Evolutionary conservation across 1,140 invertebrate genomes (phyloP), one percentile per base, ranked within the genome.

Genomic region (Gryllus bimaculatus): DNA sequence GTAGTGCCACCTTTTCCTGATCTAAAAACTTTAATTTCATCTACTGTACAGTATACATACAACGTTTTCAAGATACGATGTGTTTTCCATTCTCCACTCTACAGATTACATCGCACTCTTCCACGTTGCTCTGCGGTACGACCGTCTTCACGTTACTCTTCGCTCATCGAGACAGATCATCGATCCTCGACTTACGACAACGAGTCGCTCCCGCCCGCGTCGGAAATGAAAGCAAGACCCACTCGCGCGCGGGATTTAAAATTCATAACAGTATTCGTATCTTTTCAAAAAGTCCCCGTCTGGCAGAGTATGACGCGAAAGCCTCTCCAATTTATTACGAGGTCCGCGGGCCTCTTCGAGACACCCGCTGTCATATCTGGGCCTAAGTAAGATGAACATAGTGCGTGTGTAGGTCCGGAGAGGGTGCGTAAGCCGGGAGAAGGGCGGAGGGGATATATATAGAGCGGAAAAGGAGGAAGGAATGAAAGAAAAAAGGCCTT

Each of bases 231-330:
- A 39, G 26, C 26, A 39, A 39, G 26, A 10, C 54, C 54, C 54
- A 13, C 54, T 7, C 54, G 54, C 10, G 18, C 10, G 10, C 54
- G 10, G 54, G 54, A 66, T 66, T 66, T 66, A 66, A 66, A 66
- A 66, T 66, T 66, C 54, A 66, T 66, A 66, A 66, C 54, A 66
- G 54, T 66, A 66, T 66, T 66, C 54, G 54, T 66, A 66, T 66
- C 54, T 66, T 66, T 66, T 66, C 54, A 66, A 18, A 66, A 10
- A 13, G 10, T 13, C 54, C 54, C 54, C 18, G 54, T 66, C 54
- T 18, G 10, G 54, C 54, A 1, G 10, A 66, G 10, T 66, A 66
- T 66, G 54, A 66, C 54, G 18, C 54, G 54, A 66, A 66, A 66
- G 54, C 54, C 54, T 13, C 10, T 18, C 54, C 54, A 66, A 66